These are phyloP conservation scores for Carduelis carduelis DNA, from an alignment of 2,797 vertebrate species.

Conservation along the genomic window DNA sequence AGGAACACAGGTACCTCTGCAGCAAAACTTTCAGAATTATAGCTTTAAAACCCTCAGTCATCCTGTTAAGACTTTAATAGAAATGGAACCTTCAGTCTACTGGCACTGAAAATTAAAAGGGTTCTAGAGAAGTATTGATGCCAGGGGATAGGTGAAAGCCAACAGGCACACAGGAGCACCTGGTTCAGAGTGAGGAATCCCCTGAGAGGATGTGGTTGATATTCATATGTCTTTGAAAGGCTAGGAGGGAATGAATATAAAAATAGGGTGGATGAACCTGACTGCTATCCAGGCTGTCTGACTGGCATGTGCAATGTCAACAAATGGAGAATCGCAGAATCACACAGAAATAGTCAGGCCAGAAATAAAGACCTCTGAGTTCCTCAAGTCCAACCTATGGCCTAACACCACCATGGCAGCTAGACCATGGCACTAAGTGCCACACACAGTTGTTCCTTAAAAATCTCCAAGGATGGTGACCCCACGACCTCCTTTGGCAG, in stretches of 20 bases:
- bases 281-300: neutral
- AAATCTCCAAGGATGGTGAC: neutral
- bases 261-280: neutral
- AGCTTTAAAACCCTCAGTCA: neutral
- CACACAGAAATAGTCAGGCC: neutral
- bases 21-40: neutral
- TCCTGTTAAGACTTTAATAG: neutral
- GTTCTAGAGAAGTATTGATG: neutral
- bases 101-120: neutral
- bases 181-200: neutral
- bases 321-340: neutral
- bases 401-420: neutral
- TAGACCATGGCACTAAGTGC: neutral
- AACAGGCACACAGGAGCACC: neutral
- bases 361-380: neutral
- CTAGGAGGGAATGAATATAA: neutral
- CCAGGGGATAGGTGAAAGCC: neutral
- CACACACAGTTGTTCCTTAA: neutral
- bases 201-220: neutral
- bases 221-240: neutral
- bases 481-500: neutral
- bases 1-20: neutral
- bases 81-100: neutral
- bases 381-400: neutral
- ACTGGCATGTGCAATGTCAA: neutral